These are phyloP conservation scores for Myiagra hebetior DNA, from an alignment of 2,113 vertebrate genomes.

Conservation along the genomic window DNA sequence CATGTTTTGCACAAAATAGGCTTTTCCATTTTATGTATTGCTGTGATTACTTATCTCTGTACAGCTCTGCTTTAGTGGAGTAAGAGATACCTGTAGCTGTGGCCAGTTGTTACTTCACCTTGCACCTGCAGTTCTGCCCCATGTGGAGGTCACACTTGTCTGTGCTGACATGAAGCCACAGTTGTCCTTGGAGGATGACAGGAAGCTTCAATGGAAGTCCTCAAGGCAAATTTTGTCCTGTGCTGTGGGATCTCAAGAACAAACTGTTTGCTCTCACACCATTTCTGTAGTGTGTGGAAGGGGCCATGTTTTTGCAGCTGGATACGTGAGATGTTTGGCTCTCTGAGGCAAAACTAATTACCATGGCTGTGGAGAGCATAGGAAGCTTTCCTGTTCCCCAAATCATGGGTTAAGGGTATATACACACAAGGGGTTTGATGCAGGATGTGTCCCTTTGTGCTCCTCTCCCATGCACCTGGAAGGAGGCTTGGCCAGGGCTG, in stretches of 20 bases:
- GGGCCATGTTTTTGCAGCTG: not conserved
- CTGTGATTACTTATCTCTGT: not conserved
- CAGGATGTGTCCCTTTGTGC: not conserved
- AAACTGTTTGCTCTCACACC: not conserved
- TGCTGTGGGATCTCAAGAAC: not conserved
- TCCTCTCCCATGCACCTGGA: not conserved
- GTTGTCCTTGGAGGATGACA: not conserved
- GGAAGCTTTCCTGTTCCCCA: not conserved
- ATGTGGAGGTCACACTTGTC: not conserved
- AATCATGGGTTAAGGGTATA: not conserved
- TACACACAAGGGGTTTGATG: not conserved
- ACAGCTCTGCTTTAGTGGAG: not conserved
- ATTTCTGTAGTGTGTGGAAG: not conserved
- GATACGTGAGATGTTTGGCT: not conserved
- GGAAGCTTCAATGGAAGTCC: not conserved
- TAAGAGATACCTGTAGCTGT: not conserved
- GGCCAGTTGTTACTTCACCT: not conserved
- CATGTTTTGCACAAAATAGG: not conserved
- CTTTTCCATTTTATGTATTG: not conserved
- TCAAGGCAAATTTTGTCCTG: not conserved
- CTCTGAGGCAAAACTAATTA: not conserved
- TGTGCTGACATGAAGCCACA: not conserved
- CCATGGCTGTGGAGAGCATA: fast-evolving
- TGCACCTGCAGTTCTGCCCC: not conserved
- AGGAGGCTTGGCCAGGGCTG: not conserved